Percentiles rank a stretch among this genome's conserved stretches.
phyloP scores from a whole-genome alignment of 2,113 vertebrate species.

The Phycodurus eques region DNA sequence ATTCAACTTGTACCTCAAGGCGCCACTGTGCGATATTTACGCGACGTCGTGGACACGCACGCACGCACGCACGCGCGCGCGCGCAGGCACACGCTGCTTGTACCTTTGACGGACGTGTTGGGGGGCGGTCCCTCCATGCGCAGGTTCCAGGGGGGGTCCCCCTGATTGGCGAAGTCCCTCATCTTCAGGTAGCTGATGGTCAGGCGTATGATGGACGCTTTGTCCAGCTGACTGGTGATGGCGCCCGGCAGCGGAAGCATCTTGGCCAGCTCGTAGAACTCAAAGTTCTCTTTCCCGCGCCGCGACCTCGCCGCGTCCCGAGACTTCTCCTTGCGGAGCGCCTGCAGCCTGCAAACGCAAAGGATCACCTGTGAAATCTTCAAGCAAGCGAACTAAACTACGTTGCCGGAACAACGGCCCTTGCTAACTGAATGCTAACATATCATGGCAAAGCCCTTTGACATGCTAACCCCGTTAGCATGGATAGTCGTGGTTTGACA shows the following conservation, averaged over 20 bases:
- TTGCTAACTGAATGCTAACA: no score
- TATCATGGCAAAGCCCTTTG: no score
- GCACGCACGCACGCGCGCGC: neutral
- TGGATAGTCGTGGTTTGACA: no score
- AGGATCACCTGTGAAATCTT: no score
- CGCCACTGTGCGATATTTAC: neutral
- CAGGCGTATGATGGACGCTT: constrained; percentile 97
- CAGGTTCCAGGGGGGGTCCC: constrained; percentile 97
- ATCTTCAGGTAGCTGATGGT: constrained; percentile 99
- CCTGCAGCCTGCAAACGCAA: constrained; percentile 86
- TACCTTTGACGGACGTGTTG: constrained; percentile 99
- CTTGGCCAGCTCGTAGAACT: constrained; percentile 98
- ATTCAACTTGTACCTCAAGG: neutral
- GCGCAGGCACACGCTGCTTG: neutral
- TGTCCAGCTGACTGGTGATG: constrained; percentile 98
- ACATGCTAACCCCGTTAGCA: no score
- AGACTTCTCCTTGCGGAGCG: constrained; percentile 97
- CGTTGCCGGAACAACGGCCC: no score
- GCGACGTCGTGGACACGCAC: no score
- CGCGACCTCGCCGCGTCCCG: constrained; percentile 95
- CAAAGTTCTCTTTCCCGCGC: constrained; percentile 98
- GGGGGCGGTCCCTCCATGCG: constrained; percentile 96
- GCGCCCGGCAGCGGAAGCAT: constrained; percentile 96
- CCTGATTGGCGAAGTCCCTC: constrained; percentile 98
- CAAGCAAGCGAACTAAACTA: no score